Base-by-base conservation (phyloP, 2,797 vertebrate species). In the Sternarchorhynchus goeldii region DNA sequence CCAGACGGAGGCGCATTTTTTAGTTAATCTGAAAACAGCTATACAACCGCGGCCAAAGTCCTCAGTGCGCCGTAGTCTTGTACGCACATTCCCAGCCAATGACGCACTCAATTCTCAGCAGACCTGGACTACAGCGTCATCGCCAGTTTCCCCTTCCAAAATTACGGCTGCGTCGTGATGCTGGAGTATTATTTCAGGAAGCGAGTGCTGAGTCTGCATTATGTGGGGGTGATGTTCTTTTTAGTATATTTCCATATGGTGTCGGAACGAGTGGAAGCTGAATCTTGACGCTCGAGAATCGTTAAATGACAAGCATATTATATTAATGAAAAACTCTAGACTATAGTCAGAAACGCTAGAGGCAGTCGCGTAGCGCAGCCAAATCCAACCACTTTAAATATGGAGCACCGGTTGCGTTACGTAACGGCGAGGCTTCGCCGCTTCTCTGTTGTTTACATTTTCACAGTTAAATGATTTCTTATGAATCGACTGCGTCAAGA, bases 401-500 rank as follows among this genome's bases (percentile, higher is more conserved):
- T 87, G 89, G 86, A 85, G 53, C 88, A 89, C 83, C 85, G 84
- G 82, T 81, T 59, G 68, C 39, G 83, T 91, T 90, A 91, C 85
- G 85, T 92, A 92, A 92, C 79, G 32, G 85, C 71, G 68, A 84
- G 82, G 39, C 78, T 73, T 50, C 69, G 85, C 78, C 65, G 83
- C 34, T 71, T 69, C 75, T 77, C 75, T 45, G 75, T 86, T 92
- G 90, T 92, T 92, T 88, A 91, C 89, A 88, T 57, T 83, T 50
- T 75, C 76, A 6, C 67, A 64, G 85, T 69, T 74, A 68, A 79
- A 68, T 58, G 70, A 76, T 76, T 82, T 55, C 31, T 25, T 41
- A 55, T 34, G 10, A 77, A 14, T 45, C n/a, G 56, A 75, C 57
- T 82, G 77, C 77, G 55, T 76, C 64, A 75, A 57, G 39, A 74